Evolutionary conservation across 2,113 vertebrate genomes (phyloP), one percentile per base, ranked within the genome.

Genomic region (Oreochromis niloticus): DNA sequence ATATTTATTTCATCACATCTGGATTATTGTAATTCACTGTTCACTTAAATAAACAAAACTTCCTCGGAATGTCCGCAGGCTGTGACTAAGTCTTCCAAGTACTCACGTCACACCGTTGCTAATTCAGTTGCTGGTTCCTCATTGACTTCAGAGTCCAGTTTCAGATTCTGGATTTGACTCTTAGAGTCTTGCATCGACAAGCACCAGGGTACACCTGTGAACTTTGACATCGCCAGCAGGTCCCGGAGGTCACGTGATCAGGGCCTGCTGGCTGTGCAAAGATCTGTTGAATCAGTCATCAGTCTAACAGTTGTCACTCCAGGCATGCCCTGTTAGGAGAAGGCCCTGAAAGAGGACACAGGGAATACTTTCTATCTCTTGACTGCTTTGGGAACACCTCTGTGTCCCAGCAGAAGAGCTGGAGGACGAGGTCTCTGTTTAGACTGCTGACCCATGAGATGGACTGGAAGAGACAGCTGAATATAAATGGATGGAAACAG

Each of bases 311-410:
- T 39, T 34, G n/a, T 39, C 34, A 39, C 61, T 66, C 10, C 1
- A 6, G 1, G 61, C 10, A 39, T n/a, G 34, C 34, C 6, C 19
- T 66, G 34, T 39, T 66, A 66, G 34, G 61, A 39, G 19, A 8
- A 66, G 61, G 34, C 10, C 10, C 19, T 66, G 61, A 66, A 39
- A 66, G 19, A 66, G 61, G 61, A 68, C 34, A 68, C 19, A 39
- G 61, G 39, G 19, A 66, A 39, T 19, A 22, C 19, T 68, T 68
- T 68, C 34, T 12, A 22, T 22, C 11, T 66, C 61, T 66, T 66
- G 11, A 39, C 61, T 66, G 34, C 19, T 39, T 66, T 39, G 61
- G 61, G 19, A 68, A 68, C 34, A 39, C 0, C 0, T 66, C 19
- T 68, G 19, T 39, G 61, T 68, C 34, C 10, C 63, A 68, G 19